These are phyloP conservation scores for Papilio machaon DNA, from an alignment of 1,140 invertebrate genomes.

Conservation along the genomic window DNA sequence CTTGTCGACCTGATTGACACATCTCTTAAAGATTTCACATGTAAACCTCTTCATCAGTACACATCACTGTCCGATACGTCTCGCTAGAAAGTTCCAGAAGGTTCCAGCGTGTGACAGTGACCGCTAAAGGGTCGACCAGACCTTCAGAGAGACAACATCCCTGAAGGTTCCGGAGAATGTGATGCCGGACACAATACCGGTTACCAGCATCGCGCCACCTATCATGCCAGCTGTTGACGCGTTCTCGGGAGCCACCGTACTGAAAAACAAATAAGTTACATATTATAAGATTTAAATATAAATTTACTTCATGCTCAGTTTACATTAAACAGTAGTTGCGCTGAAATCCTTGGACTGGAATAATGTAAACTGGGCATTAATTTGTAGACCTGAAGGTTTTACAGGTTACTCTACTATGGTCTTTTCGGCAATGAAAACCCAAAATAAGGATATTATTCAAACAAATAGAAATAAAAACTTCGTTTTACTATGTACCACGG, in stretches of 20 bases:
- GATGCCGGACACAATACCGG: conserved; percentile 94
- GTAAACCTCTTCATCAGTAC: not conserved
- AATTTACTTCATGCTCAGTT: too few species aligned
- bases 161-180: conserved; percentile 89
- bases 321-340: too few species aligned
- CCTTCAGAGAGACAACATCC: conserved; percentile 76
- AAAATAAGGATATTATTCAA: not conserved
- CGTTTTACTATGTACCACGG: not conserved
- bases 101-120: conserved; percentile 48
- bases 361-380: not conserved
- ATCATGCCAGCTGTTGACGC: conserved; percentile 97
- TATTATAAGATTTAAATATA: conserved; percentile 3
- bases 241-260: conserved; percentile 91
- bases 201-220: conserved; percentile 93
- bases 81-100: conserved; percentile 54
- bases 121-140: conserved; percentile 58
- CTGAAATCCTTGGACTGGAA: too few species aligned
- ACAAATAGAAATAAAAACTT: not conserved
- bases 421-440: too few species aligned
- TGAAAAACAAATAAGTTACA: conserved; percentile 74
- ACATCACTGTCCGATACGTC: conserved; percentile 43
- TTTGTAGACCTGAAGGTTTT: not conserved
- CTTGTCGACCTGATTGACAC: not conserved
- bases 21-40: conserved; percentile 36
- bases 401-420: too few species aligned